Conservation (phyloP, 92 coral and sea anemone species). For the Parazoanthus darwini region DNA sequence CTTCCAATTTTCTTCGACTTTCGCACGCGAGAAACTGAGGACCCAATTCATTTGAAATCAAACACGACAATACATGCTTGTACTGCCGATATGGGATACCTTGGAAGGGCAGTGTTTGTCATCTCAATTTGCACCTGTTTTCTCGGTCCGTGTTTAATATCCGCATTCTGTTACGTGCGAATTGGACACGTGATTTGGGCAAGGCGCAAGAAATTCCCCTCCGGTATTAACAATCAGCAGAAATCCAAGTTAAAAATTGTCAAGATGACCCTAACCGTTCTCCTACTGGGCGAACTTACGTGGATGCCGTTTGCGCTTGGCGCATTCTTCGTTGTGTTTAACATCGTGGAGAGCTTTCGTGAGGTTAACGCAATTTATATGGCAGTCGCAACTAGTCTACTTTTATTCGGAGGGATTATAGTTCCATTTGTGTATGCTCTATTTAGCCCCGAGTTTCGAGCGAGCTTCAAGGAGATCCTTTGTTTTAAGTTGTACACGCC, state of each 20-base stretch:
- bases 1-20: not conserved
- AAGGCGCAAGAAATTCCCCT: slow-evolving; percentile 1
- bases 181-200: slow-evolving; percentile 25
- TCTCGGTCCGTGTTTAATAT: not conserved
- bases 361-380: not conserved
- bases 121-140: not conserved
- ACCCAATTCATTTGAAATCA: not conserved
- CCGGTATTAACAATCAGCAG: not conserved
- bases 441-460: slow-evolving; percentile 31
- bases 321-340: not conserved
- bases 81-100: not conserved
- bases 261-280: not conserved
- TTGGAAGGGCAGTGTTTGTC: not conserved
- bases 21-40: not conserved
- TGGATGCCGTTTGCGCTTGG: slow-evolving; percentile 11
- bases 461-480: not conserved
- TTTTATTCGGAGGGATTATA: slow-evolving; percentile 7
- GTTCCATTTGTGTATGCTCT: slow-evolving; percentile 28
- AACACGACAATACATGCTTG: not conserved
- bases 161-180: slow-evolving; percentile 3
- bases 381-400: not conserved
- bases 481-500: not conserved
- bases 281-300: not conserved
- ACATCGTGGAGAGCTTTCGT: not conserved
- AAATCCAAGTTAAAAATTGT: slow-evolving; percentile 16